These are phyloP conservation scores for Scaptodrosophila latifasciaeformis DNA, from an alignment of 2,888 invertebrate genomes.

Conservation along the genomic window DNA sequence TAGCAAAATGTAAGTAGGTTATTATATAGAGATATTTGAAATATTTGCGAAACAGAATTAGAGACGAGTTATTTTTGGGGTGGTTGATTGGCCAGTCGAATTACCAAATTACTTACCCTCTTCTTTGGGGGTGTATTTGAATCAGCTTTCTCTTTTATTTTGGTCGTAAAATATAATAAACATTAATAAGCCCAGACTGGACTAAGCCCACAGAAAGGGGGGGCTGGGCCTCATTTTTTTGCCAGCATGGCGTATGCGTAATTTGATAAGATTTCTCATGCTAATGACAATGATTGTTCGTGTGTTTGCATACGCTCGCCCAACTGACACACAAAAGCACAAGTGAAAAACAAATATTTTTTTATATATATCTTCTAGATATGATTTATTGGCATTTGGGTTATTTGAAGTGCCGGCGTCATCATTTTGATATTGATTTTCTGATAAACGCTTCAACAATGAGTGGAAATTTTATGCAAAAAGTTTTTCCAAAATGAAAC, in stretches of 20 bases:
- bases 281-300: no score
- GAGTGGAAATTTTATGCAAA: no score
- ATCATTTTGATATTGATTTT: conserved; percentile 65
- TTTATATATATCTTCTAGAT: conserved; percentile 1
- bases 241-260: conserved; percentile 59
- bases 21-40: no score
- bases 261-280: conserved; percentile 59
- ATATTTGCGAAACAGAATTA: background rate
- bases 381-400: no score
- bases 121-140: conserved; percentile 18
- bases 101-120: conserved; percentile 15
- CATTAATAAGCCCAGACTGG: conserved; percentile 55
- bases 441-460: conserved; percentile 40
- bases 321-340: no score
- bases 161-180: conserved; percentile 27
- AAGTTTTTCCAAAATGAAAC: no score
- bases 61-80: background rate
- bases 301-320: no score
- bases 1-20: no score
- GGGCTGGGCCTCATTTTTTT: conserved; percentile 24
- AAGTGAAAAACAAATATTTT: conserved; percentile 46
- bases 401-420: no score
- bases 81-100: conserved; percentile 5
- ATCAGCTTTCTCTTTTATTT: background rate
- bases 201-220: conserved; percentile 36